Percentiles rank a stretch among this genome's conserved stretches.
Evolutionary conservation across 92 coral and sea anemone species (phyloP).

Genomic region (Umimayanthus kanabou): DNA sequence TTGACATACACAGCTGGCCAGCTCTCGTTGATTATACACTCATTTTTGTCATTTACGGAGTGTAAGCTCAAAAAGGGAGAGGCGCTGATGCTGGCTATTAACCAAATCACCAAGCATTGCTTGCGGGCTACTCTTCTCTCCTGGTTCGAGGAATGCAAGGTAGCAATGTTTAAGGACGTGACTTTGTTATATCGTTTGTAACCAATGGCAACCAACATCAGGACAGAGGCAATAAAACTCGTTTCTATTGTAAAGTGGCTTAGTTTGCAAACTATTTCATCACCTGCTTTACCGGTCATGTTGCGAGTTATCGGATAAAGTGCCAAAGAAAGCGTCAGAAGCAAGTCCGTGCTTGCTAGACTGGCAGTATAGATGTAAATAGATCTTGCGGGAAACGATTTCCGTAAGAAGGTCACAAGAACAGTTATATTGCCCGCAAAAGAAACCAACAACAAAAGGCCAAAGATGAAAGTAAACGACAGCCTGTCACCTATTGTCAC

Average conservation of each 20-base stretch:
- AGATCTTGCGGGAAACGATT: background rate
- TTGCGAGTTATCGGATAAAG: background rate
- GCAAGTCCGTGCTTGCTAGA: background rate
- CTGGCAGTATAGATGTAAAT: background rate
- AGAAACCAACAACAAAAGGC: background rate
- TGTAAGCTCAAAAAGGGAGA: constrained; percentile 13
- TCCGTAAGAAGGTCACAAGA: background rate
- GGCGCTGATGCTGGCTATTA: background rate
- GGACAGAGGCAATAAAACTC: background rate
- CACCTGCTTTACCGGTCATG: background rate
- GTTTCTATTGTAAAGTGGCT: background rate
- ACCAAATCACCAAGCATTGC: constrained; percentile 7
- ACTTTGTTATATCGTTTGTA: background rate
- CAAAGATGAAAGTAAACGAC: background rate
- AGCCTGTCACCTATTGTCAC: background rate
- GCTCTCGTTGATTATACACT: background rate
- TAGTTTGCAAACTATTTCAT: background rate
- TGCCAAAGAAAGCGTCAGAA: background rate
- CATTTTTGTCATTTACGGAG: background rate
- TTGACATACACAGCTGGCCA: constrained; percentile 9
- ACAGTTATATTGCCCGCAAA: background rate
- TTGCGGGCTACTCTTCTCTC: background rate
- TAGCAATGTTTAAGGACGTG: background rate
- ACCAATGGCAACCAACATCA: constrained; percentile 9
- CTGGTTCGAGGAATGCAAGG: background rate